These are phyloP conservation scores for Drosophila cracens DNA, from an alignment of 2,888 invertebrate genomes.

Conservation along the genomic window DNA sequence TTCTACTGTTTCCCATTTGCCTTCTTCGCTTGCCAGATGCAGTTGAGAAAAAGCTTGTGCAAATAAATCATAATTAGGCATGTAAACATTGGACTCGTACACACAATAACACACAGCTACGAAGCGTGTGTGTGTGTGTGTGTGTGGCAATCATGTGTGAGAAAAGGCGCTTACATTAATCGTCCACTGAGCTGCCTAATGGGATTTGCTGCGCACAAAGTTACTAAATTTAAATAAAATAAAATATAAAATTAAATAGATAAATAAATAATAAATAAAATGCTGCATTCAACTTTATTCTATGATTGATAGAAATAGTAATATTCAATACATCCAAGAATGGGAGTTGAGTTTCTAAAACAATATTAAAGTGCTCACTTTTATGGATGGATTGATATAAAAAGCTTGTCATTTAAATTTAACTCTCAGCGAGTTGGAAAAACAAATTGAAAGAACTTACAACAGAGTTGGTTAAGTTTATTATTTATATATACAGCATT, in stretches of 20 bases:
- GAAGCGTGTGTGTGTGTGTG: not conserved
- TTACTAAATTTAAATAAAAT: not conserved
- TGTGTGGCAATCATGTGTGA: constrained; percentile 16
- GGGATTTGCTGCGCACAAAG: not conserved
- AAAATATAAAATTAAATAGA: not conserved
- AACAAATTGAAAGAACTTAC: not conserved
- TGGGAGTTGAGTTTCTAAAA: not conserved
- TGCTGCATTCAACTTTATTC: not conserved
- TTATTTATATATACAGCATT: not conserved
- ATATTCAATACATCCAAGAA: not conserved
- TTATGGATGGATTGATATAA: not conserved
- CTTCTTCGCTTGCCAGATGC: constrained; percentile 45
- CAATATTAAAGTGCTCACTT: not conserved
- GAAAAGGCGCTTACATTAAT: constrained; percentile 60
- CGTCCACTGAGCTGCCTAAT: constrained; percentile 37
- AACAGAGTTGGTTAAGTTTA: not conserved
- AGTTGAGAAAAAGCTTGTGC: constrained; percentile 60
- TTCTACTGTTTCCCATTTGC: constrained; percentile 23
- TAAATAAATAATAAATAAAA: not conserved
- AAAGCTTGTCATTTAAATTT: not conserved
- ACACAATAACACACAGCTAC: constrained; percentile 9
- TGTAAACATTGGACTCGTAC: constrained; percentile 60
- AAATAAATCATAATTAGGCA: constrained; percentile 78
- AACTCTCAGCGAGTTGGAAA: not conserved
- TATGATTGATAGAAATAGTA: not conserved